These are phyloP conservation scores for Poecilia latipinna DNA, from an alignment of 2,113 vertebrate species.

Conservation along the genomic window DNA sequence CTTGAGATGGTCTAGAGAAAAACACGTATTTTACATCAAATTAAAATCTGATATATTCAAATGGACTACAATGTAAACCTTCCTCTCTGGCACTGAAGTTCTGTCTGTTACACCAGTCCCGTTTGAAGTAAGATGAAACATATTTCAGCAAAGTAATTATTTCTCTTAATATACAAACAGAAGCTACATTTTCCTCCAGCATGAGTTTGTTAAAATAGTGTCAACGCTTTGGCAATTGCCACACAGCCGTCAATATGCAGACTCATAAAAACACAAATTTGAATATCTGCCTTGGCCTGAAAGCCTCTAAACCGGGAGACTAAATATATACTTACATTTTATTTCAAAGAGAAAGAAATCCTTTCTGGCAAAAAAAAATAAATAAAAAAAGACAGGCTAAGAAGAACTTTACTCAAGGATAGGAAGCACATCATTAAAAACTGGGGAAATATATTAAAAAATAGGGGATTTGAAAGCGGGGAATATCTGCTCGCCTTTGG, in stretches of 20 bases:
- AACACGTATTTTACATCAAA: neutral
- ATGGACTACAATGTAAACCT: neutral
- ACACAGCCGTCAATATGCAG: conserved; percentile 63
- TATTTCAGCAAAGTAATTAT: conserved; percentile 13
- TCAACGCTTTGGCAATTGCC: conserved; percentile 66
- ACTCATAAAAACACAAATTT: conserved; percentile 76
- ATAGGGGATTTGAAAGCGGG: conserved; percentile 71
- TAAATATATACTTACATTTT: conserved; percentile 85
- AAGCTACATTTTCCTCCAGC: conserved; percentile 33
- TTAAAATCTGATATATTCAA: neutral
- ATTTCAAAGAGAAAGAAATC: conserved; percentile 79
- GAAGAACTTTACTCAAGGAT: conserved; percentile 81
- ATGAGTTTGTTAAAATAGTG: conserved; percentile 67
- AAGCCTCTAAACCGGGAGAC: conserved; percentile 78
- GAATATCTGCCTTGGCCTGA: conserved; percentile 71
- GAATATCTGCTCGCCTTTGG: conserved; percentile 76
- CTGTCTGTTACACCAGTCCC: neutral
- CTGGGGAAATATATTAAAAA: conserved; percentile 76
- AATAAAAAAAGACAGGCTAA: conserved; percentile 53
- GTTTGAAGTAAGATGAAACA: conserved; percentile 7
- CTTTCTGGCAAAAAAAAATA: conserved; percentile 65
- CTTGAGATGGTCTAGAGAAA: neutral
- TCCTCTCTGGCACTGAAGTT: neutral
- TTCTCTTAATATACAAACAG: conserved; percentile 40
- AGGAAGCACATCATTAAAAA: conserved; percentile 84